A percentile compares a stretch with the other conserved stretches of the same genome.
These are phyloP conservation scores for Cephus rjabovi DNA, from an alignment of 2,888 invertebrate species.

Conservation along the genomic window DNA sequence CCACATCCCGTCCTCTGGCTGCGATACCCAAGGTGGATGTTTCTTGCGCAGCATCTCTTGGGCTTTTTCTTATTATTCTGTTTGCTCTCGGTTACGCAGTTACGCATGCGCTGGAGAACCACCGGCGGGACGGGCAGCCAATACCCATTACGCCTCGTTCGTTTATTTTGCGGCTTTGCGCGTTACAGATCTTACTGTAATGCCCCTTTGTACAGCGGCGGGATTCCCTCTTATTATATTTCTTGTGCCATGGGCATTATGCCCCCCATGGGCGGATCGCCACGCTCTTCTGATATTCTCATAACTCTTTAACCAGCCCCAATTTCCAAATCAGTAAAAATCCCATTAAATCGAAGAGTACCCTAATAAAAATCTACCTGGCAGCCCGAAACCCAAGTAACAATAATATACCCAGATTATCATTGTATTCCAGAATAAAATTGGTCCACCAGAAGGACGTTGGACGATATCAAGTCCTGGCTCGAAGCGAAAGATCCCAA, in stretches of 20 bases:
- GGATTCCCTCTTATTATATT: constrained; percentile 39
- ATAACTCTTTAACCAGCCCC: constrained; percentile 1
- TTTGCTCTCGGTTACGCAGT: constrained; percentile 44
- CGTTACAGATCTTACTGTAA: constrained; percentile 40
- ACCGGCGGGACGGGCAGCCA: constrained; percentile 24
- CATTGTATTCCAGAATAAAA: background rate
- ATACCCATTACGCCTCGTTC: constrained; percentile 38
- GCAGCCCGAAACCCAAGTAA: background rate
- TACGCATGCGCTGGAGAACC: constrained; percentile 37
- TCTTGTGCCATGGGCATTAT: constrained; percentile 31
- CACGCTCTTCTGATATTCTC: constrained; percentile 1
- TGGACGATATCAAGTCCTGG: constrained; percentile 69
- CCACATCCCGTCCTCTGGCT: constrained; percentile 38
- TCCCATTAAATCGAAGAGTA: background rate
- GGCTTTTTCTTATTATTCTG: constrained; percentile 35
- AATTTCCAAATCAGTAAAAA: background rate
- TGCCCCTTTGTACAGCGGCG: constrained; percentile 38
- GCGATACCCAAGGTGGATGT: constrained; percentile 20
- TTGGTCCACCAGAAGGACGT: constrained; percentile 46
- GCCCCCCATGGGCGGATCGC: constrained; percentile 12
- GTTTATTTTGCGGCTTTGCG: constrained; percentile 43
- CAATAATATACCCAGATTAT: background rate
- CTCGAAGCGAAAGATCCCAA: constrained; percentile 67
- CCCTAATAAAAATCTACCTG: background rate
- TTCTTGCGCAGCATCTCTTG: constrained; percentile 30